Conservation (phyloP, 2,113 vertebrate species). For the Vicugna pacos region DNA sequence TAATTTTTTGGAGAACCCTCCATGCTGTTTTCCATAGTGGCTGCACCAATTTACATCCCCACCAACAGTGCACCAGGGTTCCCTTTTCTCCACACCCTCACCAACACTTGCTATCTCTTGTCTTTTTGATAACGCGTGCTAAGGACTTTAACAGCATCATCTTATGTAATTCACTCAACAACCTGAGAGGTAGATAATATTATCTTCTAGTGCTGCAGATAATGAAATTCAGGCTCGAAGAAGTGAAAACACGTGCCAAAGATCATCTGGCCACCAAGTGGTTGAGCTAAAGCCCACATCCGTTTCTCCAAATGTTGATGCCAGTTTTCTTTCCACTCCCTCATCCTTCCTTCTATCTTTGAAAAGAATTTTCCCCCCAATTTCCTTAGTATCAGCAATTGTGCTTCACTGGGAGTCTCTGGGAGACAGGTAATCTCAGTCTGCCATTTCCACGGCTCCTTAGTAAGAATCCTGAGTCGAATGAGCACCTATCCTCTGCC, state of each 20-base stretch:
- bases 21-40: accelerated
- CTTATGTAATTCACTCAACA: background rate
- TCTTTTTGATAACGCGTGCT: background rate
- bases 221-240: background rate
- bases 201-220: background rate
- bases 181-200: accelerated
- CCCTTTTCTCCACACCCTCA: background rate
- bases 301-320: accelerated
- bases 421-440: background rate
- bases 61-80: accelerated
- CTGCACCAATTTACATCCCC: accelerated
- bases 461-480: background rate
- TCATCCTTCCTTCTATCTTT: background rate
- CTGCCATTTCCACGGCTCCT: accelerated
- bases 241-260: accelerated
- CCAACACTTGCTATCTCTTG: background rate
- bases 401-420: background rate
- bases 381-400: background rate
- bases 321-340: background rate
- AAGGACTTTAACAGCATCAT: background rate
- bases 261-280: accelerated
- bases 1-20: background rate
- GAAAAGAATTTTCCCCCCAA: background rate
- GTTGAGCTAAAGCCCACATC: accelerated
- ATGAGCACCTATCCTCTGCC: background rate